Conservation (phyloP, 2,797 vertebrate genomes). For the Lepilemur ruficaudatus region DNA sequence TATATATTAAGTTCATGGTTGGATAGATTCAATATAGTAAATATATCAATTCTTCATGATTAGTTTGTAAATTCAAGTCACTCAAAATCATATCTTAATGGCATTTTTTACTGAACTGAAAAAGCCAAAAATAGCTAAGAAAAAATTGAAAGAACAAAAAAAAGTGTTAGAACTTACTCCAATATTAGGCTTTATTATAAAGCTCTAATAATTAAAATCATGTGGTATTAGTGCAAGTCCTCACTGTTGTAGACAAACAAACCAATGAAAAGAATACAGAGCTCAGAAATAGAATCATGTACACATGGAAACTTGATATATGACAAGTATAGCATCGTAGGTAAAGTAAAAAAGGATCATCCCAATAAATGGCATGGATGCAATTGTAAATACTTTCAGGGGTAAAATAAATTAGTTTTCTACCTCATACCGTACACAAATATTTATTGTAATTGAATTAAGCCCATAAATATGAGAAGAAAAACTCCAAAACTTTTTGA, state of each 20-base stretch:
- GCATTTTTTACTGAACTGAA: neutral
- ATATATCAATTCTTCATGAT: neutral
- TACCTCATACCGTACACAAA: neutral
- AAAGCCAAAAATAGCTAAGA: neutral
- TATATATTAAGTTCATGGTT: neutral
- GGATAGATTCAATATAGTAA: neutral
- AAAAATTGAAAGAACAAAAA: neutral
- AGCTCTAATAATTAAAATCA: neutral
- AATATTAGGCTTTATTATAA: slow-evolving; percentile 23
- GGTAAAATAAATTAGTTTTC: neutral
- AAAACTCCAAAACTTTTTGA: neutral
- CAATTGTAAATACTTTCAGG: neutral
- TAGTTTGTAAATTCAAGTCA: neutral
- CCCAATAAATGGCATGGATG: neutral
- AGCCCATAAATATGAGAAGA: slow-evolving; percentile 3
- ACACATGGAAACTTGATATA: neutral
- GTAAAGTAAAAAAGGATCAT: neutral
- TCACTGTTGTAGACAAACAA: neutral
- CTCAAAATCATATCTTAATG: neutral
- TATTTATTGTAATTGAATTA: neutral
- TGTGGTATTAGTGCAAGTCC: neutral
- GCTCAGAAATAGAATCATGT: neutral
- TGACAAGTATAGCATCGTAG: neutral
- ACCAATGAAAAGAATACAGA: neutral
- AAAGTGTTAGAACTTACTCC: neutral